phyloP scores from a whole-genome alignment of 1,140 invertebrate species.

The Agrypnia vestita region DNA sequence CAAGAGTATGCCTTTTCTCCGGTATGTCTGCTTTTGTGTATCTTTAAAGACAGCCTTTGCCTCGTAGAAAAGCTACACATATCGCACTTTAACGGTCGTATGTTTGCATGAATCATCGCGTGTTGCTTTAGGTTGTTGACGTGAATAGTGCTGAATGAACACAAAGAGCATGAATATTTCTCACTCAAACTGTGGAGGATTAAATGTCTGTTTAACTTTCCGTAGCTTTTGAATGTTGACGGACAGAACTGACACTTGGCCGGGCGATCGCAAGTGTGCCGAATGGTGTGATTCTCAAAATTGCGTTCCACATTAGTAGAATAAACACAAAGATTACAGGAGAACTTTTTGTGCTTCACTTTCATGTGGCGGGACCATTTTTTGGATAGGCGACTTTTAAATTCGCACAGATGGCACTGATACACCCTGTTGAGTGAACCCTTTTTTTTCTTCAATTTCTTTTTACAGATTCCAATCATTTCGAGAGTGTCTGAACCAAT shows the following conservation, averaged over 20 bases:
- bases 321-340: slow-evolving; percentile 2
- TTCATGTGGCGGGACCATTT: not conserved
- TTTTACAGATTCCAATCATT: not conserved
- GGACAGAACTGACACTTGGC: not conserved
- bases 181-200: not conserved
- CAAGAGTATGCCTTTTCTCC: not conserved
- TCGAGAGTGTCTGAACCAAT: not conserved
- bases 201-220: not conserved
- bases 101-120: not conserved
- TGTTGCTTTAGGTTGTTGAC: slow-evolving; percentile 1
- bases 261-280: not conserved
- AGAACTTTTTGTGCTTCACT: not conserved
- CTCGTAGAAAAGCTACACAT: not conserved
- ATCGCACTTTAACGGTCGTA: slow-evolving; percentile 5
- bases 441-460: not conserved
- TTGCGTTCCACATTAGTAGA: not conserved
- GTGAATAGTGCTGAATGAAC: slow-evolving; percentile 12
- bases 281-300: not conserved
- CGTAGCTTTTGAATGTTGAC: not conserved
- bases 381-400: not conserved
- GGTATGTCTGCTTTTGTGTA: slow-evolving; percentile 26
- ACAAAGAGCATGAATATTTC: not conserved
- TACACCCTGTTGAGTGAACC: not conserved
- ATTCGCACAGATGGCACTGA: not conserved
- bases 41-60: not conserved